Base-by-base conservation (phyloP, 1,140 invertebrate genomes). In the Carposina sasakii region DNA sequence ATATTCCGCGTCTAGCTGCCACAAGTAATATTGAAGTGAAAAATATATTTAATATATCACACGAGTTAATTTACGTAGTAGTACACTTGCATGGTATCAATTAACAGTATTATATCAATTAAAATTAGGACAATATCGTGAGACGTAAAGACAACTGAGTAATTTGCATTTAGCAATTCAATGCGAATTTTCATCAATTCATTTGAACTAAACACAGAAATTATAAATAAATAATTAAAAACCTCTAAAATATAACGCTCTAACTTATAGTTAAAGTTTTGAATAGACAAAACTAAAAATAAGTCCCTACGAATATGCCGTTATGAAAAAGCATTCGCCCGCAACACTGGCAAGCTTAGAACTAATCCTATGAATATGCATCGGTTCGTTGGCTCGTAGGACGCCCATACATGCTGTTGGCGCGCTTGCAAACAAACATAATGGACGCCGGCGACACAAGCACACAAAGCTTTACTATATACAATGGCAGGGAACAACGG, bases 211-310 rank as follows among this genome's bases (percentile, higher is more conserved):
- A 70, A 78, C 59, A 71, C 54, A 63, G 69, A 67, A 68, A 57
- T 71, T 71, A 67, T 69, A 70, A 75, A 76, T 79, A 78, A 81
- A 79, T 81, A 79, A 69, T 75, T 71, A 73, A 73, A 77, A 75
- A 67, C 43, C 49, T 67, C 69, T 67, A 69, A 71, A 76, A 81
- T 72, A 81, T 65, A 81, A 76, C 71, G 67, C 76, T 78, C 74
- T 84, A 84, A 84, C 81, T 84, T 84, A 84, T 84, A 81, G 77
- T 84, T 81, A 84, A 81, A 81, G 81, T 84, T 84, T 84, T 84
- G 81, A 78, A 76, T 73, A 40, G 65, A 71, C 81, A 84, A 84
- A 84, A 84, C 81, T 77, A 81, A 84, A 81, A 81, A 84, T 84
- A 84, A 84, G 81, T 84, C 65, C 58, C 56, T 73, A 68, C 62